phyloP scores from a whole-genome alignment of 2,113 vertebrate species.

The Clarias magur region DNA sequence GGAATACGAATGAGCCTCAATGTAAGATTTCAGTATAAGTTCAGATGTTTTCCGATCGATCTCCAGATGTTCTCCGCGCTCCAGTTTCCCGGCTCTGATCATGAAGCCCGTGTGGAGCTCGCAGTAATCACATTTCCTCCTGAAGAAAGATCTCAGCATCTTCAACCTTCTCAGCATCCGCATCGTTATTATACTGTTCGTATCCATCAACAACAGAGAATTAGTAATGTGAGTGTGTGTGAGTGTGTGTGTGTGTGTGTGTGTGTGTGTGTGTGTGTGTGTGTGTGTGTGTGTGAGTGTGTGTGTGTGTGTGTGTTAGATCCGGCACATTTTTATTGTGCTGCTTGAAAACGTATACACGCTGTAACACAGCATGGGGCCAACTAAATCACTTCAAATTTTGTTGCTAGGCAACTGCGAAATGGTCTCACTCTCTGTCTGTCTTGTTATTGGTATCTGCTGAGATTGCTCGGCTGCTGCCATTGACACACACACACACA shows the following conservation, averaged over 20 bases:
- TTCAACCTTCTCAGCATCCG: not conserved
- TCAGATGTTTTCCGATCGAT: not conserved
- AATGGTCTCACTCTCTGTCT: conserved; percentile 66
- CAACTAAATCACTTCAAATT: conserved; percentile 72
- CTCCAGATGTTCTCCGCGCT: conserved; percentile 2
- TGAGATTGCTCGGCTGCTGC: conserved; percentile 69
- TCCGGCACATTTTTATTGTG: conserved; percentile 58
- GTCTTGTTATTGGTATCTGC: conserved; percentile 63
- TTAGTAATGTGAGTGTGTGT: not conserved
- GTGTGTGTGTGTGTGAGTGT: not conserved
- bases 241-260: not conserved
- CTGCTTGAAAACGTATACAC: conserved; percentile 72
- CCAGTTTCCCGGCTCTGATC: conserved; percentile 17
- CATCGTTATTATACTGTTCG: not conserved
- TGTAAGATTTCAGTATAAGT: no score
- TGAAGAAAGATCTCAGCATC: not conserved
- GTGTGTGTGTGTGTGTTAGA: not conserved
- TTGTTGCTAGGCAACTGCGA: conserved; percentile 81
- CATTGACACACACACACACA: conserved; percentile 61
- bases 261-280: not conserved
- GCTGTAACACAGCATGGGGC: conserved; percentile 69
- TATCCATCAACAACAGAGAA: not conserved
- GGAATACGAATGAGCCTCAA: not conserved
- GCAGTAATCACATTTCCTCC: conserved; percentile 19
- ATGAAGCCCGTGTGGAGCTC: conserved; percentile 19